Conservation (phyloP, 1,140 invertebrate genomes). For the Cyclina sinensis region DNA sequence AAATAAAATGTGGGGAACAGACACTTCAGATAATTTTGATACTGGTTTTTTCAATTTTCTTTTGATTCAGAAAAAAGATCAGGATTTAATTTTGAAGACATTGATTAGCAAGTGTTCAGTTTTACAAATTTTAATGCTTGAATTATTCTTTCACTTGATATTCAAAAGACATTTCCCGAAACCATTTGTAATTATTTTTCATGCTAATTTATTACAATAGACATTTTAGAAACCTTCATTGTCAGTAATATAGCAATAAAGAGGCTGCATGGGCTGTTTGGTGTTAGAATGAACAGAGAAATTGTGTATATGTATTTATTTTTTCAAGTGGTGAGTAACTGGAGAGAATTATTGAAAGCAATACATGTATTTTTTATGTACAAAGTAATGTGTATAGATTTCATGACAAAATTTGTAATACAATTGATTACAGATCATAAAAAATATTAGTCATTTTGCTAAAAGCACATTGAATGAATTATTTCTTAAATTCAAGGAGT, state of each 20-base stretch:
- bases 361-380: constrained; percentile 9
- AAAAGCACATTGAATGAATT: too few relatives aligned
- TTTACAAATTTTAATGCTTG: not conserved
- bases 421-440: not conserved
- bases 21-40: not conserved
- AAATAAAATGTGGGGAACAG: constrained; percentile 1
- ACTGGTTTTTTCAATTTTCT: not conserved
- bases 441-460: too few relatives aligned
- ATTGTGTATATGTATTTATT: constrained; percentile 38
- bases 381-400: constrained; percentile 9
- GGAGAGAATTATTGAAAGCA: constrained; percentile 28
- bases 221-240: not conserved
- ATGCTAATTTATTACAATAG: constrained; percentile 14
- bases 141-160: too few relatives aligned
- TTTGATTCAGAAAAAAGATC: too few relatives aligned
- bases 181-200: constrained; percentile 23
- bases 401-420: not conserved
- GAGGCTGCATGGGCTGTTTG: not conserved
- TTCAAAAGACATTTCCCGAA: too few relatives aligned
- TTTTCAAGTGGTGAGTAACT: constrained; percentile 34
- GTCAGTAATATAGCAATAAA: not conserved
- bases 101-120: too few relatives aligned
- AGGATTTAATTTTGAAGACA: too few relatives aligned
- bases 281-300: not conserved
- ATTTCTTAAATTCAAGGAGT: too few relatives aligned